Base-by-base conservation (phyloP, 2,888 invertebrate species). In the Tyria jacobaeae region DNA sequence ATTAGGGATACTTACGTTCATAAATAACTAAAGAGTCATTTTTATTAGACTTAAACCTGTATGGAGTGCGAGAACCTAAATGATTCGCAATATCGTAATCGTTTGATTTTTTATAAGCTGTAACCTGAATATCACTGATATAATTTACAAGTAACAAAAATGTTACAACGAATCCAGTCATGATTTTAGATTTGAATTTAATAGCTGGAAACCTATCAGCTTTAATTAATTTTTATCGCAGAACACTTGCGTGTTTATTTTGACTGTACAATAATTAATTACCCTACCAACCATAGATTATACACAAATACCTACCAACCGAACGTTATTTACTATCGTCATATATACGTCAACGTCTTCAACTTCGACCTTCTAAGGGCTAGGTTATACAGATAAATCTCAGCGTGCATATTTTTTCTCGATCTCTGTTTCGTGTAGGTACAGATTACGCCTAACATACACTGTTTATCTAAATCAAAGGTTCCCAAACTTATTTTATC, bases 51-150 rank as follows among this genome's bases (percentile, higher is more conserved):
- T 95, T 94, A 78, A 95, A 95, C 75, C 97, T 94, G 82, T 97
- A 97, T 0, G 97, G 96, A 12, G 97, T 96, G 83, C 96, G 96
- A 10, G 96, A 95, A 44, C 95, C 95, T 60, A 97, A 90, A 86
- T 94, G 83, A 83, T 94, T 84, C 48, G 77, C 78, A 68, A 91
- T 80, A 79, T 89, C 85, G 21, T 77, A 9, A 77, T 89, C 24
- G 12, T 48, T 73, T 0, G 68, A 57, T 68, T 81, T 75, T 12
- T 77, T 24, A 27, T 64, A 66, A 52, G 72, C 60, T 35, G 37
- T 21, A 31, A 49, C 72, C 50, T 61, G 70, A 55, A 60, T 62
- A 27, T 53, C 57, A 53, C 39, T 35, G 24, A 61, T 21, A 50
- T 60, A 60, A 44, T 68, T 24, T 49, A 72, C 35, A 60, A 51